A percentile compares a stretch with the other conserved stretches of the same genome.
These are phyloP conservation scores for Trichomalopsis sarcophagae DNA, from an alignment of 1,140 invertebrate genomes.

Conservation along the genomic window DNA sequence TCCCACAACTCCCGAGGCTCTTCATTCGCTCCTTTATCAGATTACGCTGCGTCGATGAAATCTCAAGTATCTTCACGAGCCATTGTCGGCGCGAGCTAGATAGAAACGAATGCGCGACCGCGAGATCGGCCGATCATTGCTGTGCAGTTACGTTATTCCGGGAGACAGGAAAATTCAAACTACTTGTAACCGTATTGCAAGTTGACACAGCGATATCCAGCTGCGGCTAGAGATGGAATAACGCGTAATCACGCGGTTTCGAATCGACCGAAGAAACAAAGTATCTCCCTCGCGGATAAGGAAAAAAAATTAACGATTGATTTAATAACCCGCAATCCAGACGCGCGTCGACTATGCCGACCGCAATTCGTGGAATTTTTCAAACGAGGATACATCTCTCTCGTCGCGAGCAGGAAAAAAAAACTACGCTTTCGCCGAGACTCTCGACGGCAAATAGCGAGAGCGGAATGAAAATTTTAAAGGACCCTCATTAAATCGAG, in stretches of 20 bases:
- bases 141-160: too few relatives aligned
- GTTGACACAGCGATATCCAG: too few relatives aligned
- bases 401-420: not conserved
- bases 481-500: not conserved
- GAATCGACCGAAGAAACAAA: too few relatives aligned
- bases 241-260: not conserved
- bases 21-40: not conserved
- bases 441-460: not conserved
- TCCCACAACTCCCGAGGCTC: not conserved
- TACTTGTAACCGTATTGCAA: too few relatives aligned
- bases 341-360: not conserved
- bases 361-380: not conserved
- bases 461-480: constrained; percentile 4
- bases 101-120: not conserved
- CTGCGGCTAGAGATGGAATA: not conserved
- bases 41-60: not conserved
- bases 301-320: not conserved
- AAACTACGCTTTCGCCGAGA: not conserved
- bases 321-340: not conserved
- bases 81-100: not conserved
- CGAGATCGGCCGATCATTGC: not conserved
- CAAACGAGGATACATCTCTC: not conserved
- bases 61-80: not conserved
- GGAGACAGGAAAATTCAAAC: too few relatives aligned
- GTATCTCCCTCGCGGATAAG: too few relatives aligned